Conservation (phyloP, 2,113 vertebrate species). For the Daboia siamensis region DNA sequence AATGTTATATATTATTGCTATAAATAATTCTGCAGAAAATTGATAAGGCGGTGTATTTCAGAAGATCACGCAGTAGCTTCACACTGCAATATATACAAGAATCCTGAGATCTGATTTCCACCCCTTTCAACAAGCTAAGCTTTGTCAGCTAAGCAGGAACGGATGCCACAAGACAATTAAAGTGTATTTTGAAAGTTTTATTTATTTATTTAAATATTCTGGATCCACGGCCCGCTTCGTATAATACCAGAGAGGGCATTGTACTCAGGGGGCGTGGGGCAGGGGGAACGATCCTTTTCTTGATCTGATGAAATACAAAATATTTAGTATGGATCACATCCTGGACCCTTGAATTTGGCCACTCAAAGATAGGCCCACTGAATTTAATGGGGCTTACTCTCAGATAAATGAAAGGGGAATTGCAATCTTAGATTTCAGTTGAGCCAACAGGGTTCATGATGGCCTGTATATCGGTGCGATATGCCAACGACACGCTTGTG, state of each 20-base stretch:
- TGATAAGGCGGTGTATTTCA: slow-evolving; percentile 46
- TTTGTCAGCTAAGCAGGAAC: slow-evolving; percentile 20
- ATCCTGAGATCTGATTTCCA: slow-evolving; percentile 33
- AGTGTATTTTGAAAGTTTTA: not conserved
- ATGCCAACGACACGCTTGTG: not conserved
- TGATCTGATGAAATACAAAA: too few species aligned
- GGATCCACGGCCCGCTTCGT: rapidly evolving
- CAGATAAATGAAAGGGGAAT: not conserved
- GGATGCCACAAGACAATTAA: not conserved
- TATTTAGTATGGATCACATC: too few species aligned
- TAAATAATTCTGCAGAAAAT: slow-evolving; percentile 48
- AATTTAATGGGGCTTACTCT: too few species aligned
- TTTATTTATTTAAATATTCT: slow-evolving; percentile 5
- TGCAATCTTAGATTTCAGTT: too few species aligned
- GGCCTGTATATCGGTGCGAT: not conserved
- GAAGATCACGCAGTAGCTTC: slow-evolving; percentile 19
- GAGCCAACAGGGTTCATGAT: not conserved
- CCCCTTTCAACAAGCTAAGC: not conserved
- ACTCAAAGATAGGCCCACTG: not conserved
- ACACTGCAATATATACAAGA: slow-evolving; percentile 24
- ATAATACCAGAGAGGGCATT: not conserved
- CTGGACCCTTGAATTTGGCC: not conserved
- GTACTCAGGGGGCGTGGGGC: not conserved
- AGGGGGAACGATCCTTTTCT: too few species aligned
- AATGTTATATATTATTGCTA: slow-evolving; percentile 45